Evolutionary conservation across 2,797 vertebrate species (phyloP).

Genomic region (Pantherophis vulpinus): DNA sequence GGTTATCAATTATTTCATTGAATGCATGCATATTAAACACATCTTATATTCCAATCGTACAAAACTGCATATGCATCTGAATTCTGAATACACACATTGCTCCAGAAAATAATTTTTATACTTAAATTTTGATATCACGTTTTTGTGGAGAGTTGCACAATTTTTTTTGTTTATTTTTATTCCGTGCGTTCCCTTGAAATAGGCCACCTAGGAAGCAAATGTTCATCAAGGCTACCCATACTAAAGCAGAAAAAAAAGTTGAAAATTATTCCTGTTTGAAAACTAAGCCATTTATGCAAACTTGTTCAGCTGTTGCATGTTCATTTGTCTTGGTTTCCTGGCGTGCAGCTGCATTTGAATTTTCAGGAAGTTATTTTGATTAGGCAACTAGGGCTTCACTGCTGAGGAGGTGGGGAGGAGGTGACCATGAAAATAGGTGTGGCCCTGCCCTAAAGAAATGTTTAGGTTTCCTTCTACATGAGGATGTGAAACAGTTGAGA

Average conservation of each 20-base stretch:
- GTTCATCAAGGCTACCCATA: not conserved
- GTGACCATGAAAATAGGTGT: not conserved
- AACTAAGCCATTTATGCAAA: slow-evolving; percentile 12
- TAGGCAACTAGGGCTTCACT: accelerated
- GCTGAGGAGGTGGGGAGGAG: not conserved
- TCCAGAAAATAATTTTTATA: not conserved
- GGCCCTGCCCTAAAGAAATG: not conserved
- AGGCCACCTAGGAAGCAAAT: slow-evolving; percentile 24
- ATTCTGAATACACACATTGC: not conserved
- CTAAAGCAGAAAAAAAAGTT: slow-evolving; percentile 8
- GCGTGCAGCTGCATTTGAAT: not conserved
- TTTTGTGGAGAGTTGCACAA: not conserved
- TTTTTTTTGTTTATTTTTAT: not conserved
- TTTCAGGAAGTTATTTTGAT: not conserved
- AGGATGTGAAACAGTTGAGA: not conserved
- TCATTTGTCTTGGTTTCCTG: slow-evolving; percentile 1
- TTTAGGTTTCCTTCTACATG: not conserved
- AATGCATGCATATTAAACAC: not conserved
- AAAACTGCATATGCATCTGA: not conserved
- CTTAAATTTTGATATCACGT: not conserved
- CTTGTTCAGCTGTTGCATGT: slow-evolving; percentile 27
- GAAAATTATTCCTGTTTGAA: slow-evolving; percentile 11
- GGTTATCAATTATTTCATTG: not conserved
- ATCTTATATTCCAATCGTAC: accelerated
- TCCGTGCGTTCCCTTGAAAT: not conserved